phyloP scores from a whole-genome alignment of 2,888 invertebrate species.

The Lepidochrysops patricia region DNA sequence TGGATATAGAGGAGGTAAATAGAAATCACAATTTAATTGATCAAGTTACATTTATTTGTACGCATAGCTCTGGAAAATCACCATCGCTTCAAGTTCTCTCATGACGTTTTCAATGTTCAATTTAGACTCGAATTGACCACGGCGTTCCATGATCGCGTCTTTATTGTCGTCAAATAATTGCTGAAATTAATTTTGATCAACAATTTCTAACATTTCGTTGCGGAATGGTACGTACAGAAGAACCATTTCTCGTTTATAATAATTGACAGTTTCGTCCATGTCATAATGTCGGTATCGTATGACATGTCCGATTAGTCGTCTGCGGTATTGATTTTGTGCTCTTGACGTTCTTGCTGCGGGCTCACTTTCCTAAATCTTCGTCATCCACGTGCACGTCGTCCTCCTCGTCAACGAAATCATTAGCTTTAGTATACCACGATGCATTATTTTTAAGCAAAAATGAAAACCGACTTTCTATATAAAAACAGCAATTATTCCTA shows the following conservation, averaged over 20 bases:
- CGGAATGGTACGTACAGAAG: conserved; percentile 21
- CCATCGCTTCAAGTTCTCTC: conserved; percentile 32
- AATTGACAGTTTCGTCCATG: conserved; percentile 33
- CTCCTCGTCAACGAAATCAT: conserved; percentile 34
- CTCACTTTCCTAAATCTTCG: conserved; percentile 29
- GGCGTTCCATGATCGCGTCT: conserved; percentile 30
- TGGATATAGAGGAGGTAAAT: too few relatives aligned
- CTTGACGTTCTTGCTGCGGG: conserved; percentile 26
- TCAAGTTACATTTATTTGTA: too few relatives aligned
- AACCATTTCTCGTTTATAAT: conserved; percentile 36
- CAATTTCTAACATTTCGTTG: conserved; percentile 22
- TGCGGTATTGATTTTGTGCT: conserved; percentile 30
- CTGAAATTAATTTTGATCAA: conserved; percentile 23
- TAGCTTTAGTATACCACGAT: conserved; percentile 31
- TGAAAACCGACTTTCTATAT: too few relatives aligned
- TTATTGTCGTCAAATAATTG: conserved; percentile 33
- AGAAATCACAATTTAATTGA: too few relatives aligned
- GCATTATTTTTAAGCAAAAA: too few relatives aligned
- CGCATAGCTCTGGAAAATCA: conserved; percentile 31
- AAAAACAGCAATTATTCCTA: too few relatives aligned
- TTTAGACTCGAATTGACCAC: conserved; percentile 33
- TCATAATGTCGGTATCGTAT: conserved; percentile 41
- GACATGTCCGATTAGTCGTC: conserved; percentile 29
- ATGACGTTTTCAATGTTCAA: conserved; percentile 35
- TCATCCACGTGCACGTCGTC: conserved; percentile 33